phyloP scores from a whole-genome alignment of 2,888 invertebrate genomes.

The Entomobrya multifasciata region DNA sequence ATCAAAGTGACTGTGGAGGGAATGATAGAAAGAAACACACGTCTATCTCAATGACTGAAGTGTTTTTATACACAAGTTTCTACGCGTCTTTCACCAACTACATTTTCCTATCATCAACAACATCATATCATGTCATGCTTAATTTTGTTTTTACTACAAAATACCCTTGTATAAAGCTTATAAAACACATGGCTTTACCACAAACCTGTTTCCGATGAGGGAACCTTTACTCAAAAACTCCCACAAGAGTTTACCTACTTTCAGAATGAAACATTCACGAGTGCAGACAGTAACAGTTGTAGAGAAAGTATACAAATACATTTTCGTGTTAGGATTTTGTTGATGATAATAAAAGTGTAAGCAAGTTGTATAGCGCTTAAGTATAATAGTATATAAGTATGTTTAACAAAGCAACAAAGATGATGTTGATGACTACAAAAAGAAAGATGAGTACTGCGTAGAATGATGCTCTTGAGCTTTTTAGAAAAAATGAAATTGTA shows the following conservation, averaged over 20 bases:
- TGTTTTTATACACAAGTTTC: no score
- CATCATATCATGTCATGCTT: not conserved
- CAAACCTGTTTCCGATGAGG: not conserved
- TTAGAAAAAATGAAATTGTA: conserved; percentile 37
- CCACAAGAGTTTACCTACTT: conserved; percentile 29
- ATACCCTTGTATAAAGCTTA: not conserved
- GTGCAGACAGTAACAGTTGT: no score
- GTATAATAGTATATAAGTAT: no score
- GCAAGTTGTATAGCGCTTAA: no score
- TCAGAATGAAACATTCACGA: not conserved
- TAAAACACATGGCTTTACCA: not conserved
- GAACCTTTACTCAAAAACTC: not conserved
- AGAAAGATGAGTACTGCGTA: conserved; percentile 10
- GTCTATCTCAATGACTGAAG: no score
- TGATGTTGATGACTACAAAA: not conserved
- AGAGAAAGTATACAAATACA: no score
- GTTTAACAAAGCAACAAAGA: not conserved
- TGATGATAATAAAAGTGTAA: no score
- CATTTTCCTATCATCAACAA: not conserved
- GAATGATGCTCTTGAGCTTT: conserved; percentile 37
- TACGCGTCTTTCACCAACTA: no score
- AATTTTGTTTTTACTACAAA: not conserved
- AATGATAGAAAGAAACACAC: no score
- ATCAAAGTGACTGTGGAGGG: not conserved
- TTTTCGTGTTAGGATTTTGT: no score